Conservation (phyloP, 1,140 invertebrate genomes). For the Tribolium castaneum region DNA sequence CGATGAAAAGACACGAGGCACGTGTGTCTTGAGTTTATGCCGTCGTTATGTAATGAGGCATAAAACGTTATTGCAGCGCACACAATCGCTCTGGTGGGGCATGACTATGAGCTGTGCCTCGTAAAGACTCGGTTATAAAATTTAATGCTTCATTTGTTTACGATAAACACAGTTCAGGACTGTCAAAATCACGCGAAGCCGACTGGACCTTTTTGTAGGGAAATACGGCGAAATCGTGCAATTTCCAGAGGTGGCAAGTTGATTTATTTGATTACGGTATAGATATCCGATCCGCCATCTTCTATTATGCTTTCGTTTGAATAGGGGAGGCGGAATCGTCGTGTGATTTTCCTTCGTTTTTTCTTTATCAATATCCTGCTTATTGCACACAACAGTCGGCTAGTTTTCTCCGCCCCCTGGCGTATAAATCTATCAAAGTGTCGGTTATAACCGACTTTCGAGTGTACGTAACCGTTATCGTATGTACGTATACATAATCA, state of each 20-base stretch:
- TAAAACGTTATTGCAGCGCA: constrained; percentile 36
- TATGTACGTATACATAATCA: constrained; percentile 21
- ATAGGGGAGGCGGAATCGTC: too few relatives aligned
- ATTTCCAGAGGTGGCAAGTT: background rate
- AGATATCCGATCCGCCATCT: background rate
- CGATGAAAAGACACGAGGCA: constrained; percentile 4
- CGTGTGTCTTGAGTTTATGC: constrained; percentile 34
- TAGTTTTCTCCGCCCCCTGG: too few relatives aligned
- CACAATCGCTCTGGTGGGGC: too few relatives aligned
- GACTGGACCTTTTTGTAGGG: background rate
- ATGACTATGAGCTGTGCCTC: background rate
- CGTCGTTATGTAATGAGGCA: constrained; percentile 41
- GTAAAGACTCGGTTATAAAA: constrained; percentile 49
- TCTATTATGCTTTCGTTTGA: background rate
- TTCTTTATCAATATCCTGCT: too few relatives aligned
- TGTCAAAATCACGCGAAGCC: too few relatives aligned
- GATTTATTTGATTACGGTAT: constrained; percentile 28
- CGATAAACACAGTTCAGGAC: constrained; percentile 14
- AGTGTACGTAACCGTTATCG: constrained; percentile 17
- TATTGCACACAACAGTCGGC: too few relatives aligned
- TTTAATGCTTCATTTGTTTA: constrained; percentile 52
- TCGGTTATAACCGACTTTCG: constrained; percentile 2
- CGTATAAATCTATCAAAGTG: too few relatives aligned
- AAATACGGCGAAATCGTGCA: too few relatives aligned
- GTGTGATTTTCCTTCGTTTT: too few relatives aligned